Percentiles rank a stretch among this genome's conserved stretches.
Conservation (phyloP, 1,140 invertebrate species). For the Drosophila prosaltans region DNA sequence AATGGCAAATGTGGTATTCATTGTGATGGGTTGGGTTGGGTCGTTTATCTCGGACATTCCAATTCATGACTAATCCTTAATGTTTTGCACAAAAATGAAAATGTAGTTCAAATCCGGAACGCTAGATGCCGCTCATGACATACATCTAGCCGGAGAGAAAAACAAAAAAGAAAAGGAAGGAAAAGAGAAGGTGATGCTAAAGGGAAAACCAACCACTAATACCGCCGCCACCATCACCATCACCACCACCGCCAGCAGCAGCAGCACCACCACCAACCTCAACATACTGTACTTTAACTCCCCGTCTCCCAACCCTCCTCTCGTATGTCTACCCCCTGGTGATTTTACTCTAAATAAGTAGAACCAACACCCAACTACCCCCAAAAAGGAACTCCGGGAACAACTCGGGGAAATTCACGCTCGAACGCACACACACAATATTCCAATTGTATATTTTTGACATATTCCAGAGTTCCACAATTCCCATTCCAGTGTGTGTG, state of each 20-base stretch:
- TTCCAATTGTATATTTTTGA: conserved; percentile 75
- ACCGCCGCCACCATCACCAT: conserved; percentile 42
- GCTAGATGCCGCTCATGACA: conserved; percentile 77
- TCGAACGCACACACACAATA: conserved; percentile 42
- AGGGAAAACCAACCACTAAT: conserved; percentile 62
- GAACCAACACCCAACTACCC: conserved; percentile 69
- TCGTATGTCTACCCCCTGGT: not conserved
- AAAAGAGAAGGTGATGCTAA: conserved; percentile 55
- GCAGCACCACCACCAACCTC: conserved; percentile 56
- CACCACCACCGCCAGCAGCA: conserved; percentile 52
- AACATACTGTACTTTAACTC: conserved; percentile 21
- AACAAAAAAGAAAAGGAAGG: not conserved
- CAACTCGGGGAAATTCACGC: conserved; percentile 26
- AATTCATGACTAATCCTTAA: conserved; percentile 31
- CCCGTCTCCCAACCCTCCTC: not conserved
- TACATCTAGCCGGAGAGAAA: conserved; percentile 60
- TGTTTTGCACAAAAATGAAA: conserved; percentile 23
- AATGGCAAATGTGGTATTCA: not conserved
- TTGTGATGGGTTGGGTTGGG: conserved; percentile 2
- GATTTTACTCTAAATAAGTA: not conserved
- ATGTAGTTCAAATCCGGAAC: conserved; percentile 68
- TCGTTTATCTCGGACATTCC: conserved; percentile 41
- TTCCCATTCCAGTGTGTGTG: conserved; percentile 54
- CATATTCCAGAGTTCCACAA: conserved; percentile 67
- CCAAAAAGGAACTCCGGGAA: conserved; percentile 32